Evolutionary conservation across 2,797 vertebrate species (phyloP).

Genomic region (Dipus sagitta): DNA sequence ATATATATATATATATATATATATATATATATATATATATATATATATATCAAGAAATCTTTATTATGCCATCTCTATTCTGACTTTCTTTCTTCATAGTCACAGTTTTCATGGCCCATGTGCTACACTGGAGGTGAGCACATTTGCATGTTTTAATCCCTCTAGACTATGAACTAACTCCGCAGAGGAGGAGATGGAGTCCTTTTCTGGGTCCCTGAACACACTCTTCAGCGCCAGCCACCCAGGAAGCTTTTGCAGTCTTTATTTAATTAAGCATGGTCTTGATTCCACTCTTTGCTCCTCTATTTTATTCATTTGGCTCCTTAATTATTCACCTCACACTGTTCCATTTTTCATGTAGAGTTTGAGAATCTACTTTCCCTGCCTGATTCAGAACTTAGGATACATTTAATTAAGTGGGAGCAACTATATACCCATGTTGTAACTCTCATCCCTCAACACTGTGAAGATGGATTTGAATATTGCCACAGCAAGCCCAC

Average conservation of each 20-base stretch:
- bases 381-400: constrained; percentile 42
- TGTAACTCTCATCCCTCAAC: not conserved
- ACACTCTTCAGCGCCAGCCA: not conserved
- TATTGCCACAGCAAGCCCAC: not conserved
- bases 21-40: not conserved
- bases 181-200: not conserved
- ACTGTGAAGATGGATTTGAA: not conserved
- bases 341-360: constrained; percentile 27
- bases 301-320: constrained; percentile 13
- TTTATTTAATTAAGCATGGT: constrained; percentile 26
- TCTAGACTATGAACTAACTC: not conserved
- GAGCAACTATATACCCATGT: constrained; percentile 28
- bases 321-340: constrained; percentile 33
- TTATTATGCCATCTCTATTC: not conserved
- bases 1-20: not conserved
- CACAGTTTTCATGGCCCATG: not conserved
- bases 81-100: not conserved
- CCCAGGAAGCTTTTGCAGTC: not conserved
- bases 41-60: not conserved
- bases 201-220: not conserved
- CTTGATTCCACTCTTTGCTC: constrained; percentile 12
- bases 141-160: not conserved
- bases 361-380: constrained; percentile 3
- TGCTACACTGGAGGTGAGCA: not conserved
- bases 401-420: constrained; percentile 47